phyloP scores from a whole-genome alignment of 2,113 vertebrate species.

The Calyptommatus sinebrachiatus region DNA sequence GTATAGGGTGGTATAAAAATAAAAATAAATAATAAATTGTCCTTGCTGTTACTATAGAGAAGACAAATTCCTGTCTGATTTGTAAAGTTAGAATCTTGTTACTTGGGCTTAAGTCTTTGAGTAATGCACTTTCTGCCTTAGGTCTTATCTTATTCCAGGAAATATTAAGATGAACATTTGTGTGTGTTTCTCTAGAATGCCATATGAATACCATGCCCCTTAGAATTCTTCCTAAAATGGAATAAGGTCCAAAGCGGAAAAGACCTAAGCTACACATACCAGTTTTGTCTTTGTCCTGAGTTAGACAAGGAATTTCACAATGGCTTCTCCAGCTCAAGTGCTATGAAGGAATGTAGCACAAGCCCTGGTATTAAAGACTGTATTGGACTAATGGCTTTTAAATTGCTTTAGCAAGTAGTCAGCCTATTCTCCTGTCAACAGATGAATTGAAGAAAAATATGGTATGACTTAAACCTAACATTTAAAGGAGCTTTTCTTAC shows the following conservation, averaged over 20 bases:
- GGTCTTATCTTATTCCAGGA: no score
- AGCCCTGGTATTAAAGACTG: background rate
- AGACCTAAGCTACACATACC: no score
- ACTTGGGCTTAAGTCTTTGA: background rate
- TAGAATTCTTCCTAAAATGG: no score
- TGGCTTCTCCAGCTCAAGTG: background rate
- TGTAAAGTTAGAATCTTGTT: background rate
- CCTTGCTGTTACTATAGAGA: no score
- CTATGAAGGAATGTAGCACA: background rate
- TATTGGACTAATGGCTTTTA: background rate
- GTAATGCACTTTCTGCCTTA: no score
- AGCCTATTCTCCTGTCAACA: background rate
- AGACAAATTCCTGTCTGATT: no score
- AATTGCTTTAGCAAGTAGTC: background rate
- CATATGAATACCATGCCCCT: no score
- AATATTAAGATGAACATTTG: no score
- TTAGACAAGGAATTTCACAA: background rate
- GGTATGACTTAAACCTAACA: background rate
- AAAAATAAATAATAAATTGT: no score
- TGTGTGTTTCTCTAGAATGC: no score
- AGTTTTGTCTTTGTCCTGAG: background rate
- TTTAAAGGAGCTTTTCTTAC: background rate
- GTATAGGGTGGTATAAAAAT: no score
- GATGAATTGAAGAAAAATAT: background rate
- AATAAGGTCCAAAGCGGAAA: no score